These are phyloP conservation scores for Gorsachius goisagi DNA, from an alignment of 2,113 vertebrate genomes.

Conservation along the genomic window DNA sequence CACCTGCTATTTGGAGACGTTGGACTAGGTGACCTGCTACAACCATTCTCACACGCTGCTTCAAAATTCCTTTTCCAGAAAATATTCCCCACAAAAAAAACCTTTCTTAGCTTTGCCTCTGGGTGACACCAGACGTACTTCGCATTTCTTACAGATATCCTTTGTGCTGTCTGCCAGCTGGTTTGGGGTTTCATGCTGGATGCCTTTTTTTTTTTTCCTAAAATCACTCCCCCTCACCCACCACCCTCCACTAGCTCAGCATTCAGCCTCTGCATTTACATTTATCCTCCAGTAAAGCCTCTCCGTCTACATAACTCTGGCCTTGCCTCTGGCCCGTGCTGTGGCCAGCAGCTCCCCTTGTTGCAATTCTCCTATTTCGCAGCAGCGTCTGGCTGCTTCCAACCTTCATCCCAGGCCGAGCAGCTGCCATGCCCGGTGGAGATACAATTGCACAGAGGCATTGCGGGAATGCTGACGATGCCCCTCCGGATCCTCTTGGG, in stretches of 20 bases:
- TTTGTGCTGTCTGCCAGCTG: not conserved
- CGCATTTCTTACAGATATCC: not conserved
- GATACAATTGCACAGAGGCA: not conserved
- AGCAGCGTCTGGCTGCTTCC: not conserved
- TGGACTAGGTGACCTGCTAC: not conserved
- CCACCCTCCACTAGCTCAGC: not conserved
- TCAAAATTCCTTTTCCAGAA: not conserved
- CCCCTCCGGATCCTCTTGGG: rapidly evolving
- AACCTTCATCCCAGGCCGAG: not conserved
- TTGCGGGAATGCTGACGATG: not conserved
- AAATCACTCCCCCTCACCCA: not conserved
- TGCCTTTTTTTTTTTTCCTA: not conserved
- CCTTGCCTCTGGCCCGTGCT: not conserved
- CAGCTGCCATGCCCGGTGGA: not conserved
- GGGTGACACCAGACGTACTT: not conserved
- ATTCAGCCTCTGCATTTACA: not conserved
- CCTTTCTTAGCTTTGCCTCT: not conserved
- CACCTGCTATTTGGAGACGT: not conserved
- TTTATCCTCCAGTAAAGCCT: not conserved
- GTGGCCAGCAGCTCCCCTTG: not conserved
- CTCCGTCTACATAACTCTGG: not conserved
- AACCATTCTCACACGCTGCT: not conserved
- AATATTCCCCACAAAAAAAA: not conserved
- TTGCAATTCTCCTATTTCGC: constrained; percentile 1
- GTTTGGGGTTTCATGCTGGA: not conserved